Conservation (phyloP, 2,888 invertebrate species). For the Hanleya hanleyi region DNA sequence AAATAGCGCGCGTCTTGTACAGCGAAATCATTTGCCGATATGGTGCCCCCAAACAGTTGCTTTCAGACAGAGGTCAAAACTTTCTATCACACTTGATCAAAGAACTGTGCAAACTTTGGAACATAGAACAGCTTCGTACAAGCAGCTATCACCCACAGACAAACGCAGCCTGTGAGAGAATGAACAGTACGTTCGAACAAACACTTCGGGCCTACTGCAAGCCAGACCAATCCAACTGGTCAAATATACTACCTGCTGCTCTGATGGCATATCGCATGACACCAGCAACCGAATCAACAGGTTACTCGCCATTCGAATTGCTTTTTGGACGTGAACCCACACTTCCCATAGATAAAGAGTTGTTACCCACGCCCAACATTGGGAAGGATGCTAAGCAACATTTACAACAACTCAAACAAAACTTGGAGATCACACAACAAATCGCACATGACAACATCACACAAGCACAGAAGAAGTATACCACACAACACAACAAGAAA, state of each 20-base stretch:
- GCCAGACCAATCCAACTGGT: background rate
- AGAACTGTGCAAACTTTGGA: background rate
- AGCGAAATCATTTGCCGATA: background rate
- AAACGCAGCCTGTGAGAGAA: background rate
- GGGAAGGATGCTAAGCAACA: background rate
- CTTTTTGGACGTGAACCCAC: background rate
- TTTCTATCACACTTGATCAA: background rate
- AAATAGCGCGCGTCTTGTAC: background rate
- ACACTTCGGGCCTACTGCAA: background rate
- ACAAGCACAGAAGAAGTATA: background rate
- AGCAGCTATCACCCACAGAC: background rate
- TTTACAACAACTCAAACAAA: background rate
- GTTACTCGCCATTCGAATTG: background rate
- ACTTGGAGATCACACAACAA: background rate
- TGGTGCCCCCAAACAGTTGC: background rate
- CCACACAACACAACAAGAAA: too few species aligned
- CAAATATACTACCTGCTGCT: background rate
- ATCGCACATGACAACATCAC: background rate
- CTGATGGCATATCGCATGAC: background rate
- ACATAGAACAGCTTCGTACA: background rate
- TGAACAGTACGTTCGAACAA: background rate
- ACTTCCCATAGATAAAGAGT: background rate
- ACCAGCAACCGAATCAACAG: background rate
- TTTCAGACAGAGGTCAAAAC: slow-evolving; percentile 3
- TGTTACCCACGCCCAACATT: background rate